Base-by-base conservation (phyloP, 2,888 invertebrate genomes). In the Oscheius sp. region DNA sequence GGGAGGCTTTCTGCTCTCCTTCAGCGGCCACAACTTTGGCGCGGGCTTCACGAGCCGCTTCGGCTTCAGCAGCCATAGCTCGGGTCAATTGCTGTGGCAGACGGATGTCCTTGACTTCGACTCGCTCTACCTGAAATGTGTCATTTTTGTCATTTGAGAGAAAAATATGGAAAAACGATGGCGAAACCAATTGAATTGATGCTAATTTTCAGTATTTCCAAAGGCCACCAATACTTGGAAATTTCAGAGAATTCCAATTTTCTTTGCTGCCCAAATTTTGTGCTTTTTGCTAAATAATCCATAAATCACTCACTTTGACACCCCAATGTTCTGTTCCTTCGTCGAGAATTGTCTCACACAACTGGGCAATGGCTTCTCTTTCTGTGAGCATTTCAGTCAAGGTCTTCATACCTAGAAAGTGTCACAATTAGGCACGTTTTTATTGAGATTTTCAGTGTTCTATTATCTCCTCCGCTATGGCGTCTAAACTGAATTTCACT, bases 341-440 rank as follows among this genome's bases (percentile, higher is more conserved):
- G 76, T 89, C 88, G 61, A 89, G 85, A 76, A 87, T 86, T 16
- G 87, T 88, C 78, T 88, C 88, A 69, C 87, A 88, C 41, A 89
- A 80, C 73, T 88, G 88, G 25, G 88, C 88, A 49, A 88, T 88
- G 16, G 88, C 88, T 72, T 96, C 96, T 76, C 98, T 92, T 89
- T 98, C 97, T 89, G 95, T 95, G 69, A 99, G 92, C 87, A 99
- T 96, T 91, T 98, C 98, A 87, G 96, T 95, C 82, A 99, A 92
- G 61, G 96, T 95, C 84, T 96, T 92, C 76, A 97, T 98, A 78
- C 98, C 97, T 85, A 69, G 68, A 83, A 75, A 9, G 7, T 27
- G 25, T 52, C 5, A 25, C 13, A 49, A 49, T 49, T 49, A 35
- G 49, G 6, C 13, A 49, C 58, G 2, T 49, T 49, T 35, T 53